Conservation (phyloP, 2,888 invertebrate genomes). For the Apodemia duryi region DNA sequence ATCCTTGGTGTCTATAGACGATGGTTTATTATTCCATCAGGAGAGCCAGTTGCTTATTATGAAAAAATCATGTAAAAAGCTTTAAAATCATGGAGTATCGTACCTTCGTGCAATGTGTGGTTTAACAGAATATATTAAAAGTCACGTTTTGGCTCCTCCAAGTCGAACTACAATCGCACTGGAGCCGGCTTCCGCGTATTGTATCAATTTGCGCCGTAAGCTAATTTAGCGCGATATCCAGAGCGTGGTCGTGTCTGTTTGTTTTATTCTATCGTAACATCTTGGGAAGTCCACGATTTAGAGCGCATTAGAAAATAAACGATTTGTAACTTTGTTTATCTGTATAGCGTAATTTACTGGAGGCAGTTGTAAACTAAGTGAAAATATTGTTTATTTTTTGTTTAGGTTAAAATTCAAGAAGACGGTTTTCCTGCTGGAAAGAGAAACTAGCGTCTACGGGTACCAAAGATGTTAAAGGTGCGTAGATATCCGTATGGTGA, state of each 20-base stretch:
- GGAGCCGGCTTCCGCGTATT: constrained; percentile 60
- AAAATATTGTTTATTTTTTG: not conserved
- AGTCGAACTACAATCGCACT: constrained; percentile 2
- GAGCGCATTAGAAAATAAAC: constrained; percentile 18
- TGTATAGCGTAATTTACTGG: not conserved
- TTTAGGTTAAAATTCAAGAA: too few species aligned
- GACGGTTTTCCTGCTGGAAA: too few species aligned
- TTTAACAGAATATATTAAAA: not conserved
- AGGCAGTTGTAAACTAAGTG: not conserved
- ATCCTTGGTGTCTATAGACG: too few species aligned
- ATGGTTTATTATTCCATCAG: too few species aligned
- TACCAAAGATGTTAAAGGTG: too few species aligned
- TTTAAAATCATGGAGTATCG: not conserved
- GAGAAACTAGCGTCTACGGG: too few species aligned
- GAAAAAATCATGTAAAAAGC: not conserved
- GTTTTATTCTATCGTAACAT: constrained; percentile 43
- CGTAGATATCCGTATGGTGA: too few species aligned
- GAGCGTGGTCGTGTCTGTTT: constrained; percentile 48
- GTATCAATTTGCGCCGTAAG: constrained; percentile 53
- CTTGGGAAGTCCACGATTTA: constrained; percentile 54
- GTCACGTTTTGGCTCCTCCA: constrained; percentile 4
- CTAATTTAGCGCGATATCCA: constrained; percentile 48
- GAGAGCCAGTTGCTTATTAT: too few species aligned
- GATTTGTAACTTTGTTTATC: constrained; percentile 9
- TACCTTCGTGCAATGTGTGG: not conserved